phyloP scores from a whole-genome alignment of 2,888 invertebrate species.

The Micoletzkya japonica region DNA sequence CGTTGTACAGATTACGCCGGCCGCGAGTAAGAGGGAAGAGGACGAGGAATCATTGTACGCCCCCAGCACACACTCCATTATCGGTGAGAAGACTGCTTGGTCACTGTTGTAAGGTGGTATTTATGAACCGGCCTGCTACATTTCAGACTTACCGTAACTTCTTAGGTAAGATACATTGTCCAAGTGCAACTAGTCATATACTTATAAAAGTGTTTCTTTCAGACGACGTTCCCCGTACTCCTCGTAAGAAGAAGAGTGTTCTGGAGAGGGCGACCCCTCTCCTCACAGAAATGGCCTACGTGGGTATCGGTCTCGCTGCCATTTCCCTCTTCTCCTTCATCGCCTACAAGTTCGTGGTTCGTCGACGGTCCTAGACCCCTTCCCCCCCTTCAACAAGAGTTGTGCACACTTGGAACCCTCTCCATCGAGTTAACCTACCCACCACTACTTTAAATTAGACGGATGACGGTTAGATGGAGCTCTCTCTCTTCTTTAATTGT shows the following conservation, averaged over 20 bases:
- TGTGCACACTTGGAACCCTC: too few relatives aligned
- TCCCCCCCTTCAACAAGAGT: too few relatives aligned
- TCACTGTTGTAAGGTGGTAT: too few relatives aligned
- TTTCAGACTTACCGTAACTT: too few relatives aligned
- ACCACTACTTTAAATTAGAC: too few relatives aligned
- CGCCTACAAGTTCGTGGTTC: slow-evolving; percentile 40
- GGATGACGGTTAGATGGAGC: too few relatives aligned
- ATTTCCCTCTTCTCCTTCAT: slow-evolving; percentile 34
- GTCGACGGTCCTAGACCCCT: slow-evolving; percentile 14
- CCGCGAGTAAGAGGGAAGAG: slow-evolving; percentile 15
- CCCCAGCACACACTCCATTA: slow-evolving; percentile 22
- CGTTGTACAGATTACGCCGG: too few relatives aligned
- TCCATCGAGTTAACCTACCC: too few relatives aligned
- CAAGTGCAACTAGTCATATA: neutral
- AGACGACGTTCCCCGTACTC: slow-evolving; percentile 29
- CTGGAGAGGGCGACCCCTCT: slow-evolving; percentile 22
- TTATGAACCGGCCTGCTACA: too few relatives aligned
- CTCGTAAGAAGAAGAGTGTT: slow-evolving; percentile 12
- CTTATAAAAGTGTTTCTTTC: neutral
- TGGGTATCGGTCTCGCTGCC: slow-evolving; percentile 46
- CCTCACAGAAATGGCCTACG: slow-evolving; percentile 45
- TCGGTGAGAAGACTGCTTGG: neutral
- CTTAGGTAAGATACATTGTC: neutral
- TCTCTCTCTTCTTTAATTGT: too few relatives aligned
- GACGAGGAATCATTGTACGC: slow-evolving; percentile 28